These are phyloP conservation scores for Cyrtorhinus lividipennis DNA, from an alignment of 1,140 invertebrate genomes.

Conservation along the genomic window DNA sequence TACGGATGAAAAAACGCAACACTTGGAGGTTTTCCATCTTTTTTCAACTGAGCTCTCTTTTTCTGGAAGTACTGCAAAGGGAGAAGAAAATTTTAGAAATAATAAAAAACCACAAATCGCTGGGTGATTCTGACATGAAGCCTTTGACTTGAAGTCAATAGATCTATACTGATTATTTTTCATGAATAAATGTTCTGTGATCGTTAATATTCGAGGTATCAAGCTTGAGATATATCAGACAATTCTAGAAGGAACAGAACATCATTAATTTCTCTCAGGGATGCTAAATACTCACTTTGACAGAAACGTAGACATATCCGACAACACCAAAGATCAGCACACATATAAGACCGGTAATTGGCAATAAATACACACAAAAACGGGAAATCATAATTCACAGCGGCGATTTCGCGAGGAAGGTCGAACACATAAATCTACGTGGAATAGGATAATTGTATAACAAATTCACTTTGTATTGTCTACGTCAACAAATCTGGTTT, in stretches of 20 bases:
- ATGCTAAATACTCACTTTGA: not conserved
- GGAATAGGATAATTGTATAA: too few species aligned
- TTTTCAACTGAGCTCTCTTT: conserved; percentile 11
- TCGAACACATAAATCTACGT: too few species aligned
- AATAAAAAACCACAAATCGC: too few species aligned
- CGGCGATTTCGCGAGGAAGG: too few species aligned
- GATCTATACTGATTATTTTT: too few species aligned
- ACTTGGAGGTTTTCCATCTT: conserved; percentile 8
- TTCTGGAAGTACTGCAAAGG: conserved; percentile 18
- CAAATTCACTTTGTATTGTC: too few species aligned
- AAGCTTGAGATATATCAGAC: not conserved
- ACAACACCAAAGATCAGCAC: not conserved
- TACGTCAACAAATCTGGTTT: too few species aligned
- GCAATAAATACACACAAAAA: not conserved
- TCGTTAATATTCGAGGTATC: not conserved
- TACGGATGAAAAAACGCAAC: conserved; percentile 96
- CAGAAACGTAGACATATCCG: not conserved
- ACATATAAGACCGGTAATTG: not conserved
- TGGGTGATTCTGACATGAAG: too few species aligned
- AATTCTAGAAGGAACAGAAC: too few species aligned
- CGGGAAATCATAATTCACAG: too few species aligned
- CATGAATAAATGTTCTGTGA: not conserved
- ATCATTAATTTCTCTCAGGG: too few species aligned
- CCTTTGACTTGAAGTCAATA: too few species aligned
- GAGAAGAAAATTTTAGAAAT: not conserved